phyloP scores from a whole-genome alignment of 2,797 vertebrate species.

The Neosalanx taihuensis region DNA sequence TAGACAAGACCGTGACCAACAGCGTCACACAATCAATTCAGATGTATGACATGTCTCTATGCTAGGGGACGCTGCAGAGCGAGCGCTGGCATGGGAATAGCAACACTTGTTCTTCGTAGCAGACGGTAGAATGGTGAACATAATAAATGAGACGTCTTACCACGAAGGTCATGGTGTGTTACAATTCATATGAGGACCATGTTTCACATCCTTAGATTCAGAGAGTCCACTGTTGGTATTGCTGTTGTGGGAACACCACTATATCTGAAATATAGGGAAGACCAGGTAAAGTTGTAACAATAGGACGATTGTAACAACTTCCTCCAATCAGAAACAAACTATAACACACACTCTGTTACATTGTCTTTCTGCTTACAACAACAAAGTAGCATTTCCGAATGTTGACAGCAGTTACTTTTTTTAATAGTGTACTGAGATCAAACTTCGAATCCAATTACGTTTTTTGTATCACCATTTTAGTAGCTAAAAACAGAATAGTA shows the following conservation, averaged over 20 bases:
- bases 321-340: no score
- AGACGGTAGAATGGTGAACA: slow-evolving; percentile 81
- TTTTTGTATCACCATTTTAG: no score
- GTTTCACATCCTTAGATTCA: neutral
- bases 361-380: no score
- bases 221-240: no score
- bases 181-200: slow-evolving; percentile 29
- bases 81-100: slow-evolving; percentile 87
- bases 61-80: slow-evolving; percentile 59
- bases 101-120: slow-evolving; percentile 81
- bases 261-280: neutral
- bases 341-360: no score
- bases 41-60: slow-evolving; percentile 40
- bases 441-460: no score
- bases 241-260: neutral
- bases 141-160: slow-evolving; percentile 88
- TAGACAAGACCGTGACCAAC: slow-evolving; percentile 56
- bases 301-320: no score
- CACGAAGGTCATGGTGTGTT: slow-evolving; percentile 78
- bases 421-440: no score
- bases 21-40: slow-evolving; percentile 51
- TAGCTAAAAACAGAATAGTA: no score
- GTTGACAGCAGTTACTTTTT: no score
- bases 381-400: no score
- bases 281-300: no score